Evolutionary conservation across 92 coral and sea anemone genomes (phyloP).

Genomic region (Porites lobata): DNA sequence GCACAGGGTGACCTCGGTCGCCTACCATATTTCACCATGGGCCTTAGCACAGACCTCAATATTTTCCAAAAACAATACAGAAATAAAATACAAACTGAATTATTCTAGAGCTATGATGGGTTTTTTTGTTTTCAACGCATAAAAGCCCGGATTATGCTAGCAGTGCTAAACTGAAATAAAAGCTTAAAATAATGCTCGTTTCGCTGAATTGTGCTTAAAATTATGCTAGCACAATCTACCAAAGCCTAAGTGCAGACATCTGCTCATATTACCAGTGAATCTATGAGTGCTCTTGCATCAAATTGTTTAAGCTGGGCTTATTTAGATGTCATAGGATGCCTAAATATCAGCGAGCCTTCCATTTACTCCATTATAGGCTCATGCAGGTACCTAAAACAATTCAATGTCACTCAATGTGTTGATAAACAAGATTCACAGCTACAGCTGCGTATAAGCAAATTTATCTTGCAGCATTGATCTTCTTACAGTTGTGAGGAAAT

Average conservation of each 20-base stretch:
- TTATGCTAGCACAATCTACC: too few relatives aligned
- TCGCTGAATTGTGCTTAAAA: too few relatives aligned
- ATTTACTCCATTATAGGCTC: constrained; percentile 40
- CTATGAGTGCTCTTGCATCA: constrained; percentile 65
- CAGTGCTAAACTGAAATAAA: too few relatives aligned
- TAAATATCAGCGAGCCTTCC: constrained; percentile 62
- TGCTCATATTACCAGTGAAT: constrained; percentile 70
- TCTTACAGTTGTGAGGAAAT: constrained; percentile 62
- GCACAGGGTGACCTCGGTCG: too few relatives aligned
- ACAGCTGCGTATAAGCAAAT: constrained; percentile 31
- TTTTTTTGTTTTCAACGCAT: too few relatives aligned
- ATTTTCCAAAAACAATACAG: too few relatives aligned
- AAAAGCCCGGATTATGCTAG: too few relatives aligned
- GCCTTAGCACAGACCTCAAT: too few relatives aligned
- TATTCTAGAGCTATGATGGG: too few relatives aligned
- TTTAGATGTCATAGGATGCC: constrained; percentile 87
- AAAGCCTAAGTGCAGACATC: constrained; percentile 49
- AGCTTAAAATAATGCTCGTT: too few relatives aligned
- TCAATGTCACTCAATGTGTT: constrained; percentile 69
- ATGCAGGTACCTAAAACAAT: constrained; percentile 71
- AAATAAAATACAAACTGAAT: too few relatives aligned
- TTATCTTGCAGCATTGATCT: constrained; percentile 53
- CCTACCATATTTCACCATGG: too few relatives aligned
- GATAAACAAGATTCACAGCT: constrained; percentile 41
- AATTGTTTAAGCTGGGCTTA: constrained; percentile 65